Evolutionary conservation across 2,113 vertebrate genomes (phyloP), one percentile per base, ranked within the genome.

Genomic region (Orthochromis indermauri): DNA sequence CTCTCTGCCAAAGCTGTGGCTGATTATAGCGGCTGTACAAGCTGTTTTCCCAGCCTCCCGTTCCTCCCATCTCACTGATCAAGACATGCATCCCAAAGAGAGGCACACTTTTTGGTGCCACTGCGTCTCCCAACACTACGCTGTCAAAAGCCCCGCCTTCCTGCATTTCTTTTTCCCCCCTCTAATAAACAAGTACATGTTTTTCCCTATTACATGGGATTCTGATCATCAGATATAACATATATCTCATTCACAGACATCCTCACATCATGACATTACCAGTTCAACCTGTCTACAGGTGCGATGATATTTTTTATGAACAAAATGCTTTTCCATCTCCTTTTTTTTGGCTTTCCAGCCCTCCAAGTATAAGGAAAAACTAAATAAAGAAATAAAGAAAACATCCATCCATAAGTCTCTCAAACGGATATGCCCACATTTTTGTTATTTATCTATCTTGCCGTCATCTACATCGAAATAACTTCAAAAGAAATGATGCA

Each of bases 1-100:
- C 90, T 94, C 91, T 88, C 82, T 93, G 94, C 88, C 92, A 93
- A 89, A 86, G 85, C 91, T 45, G 51, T 68, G 79, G 80, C 76
- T 93, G 92, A 95, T 94, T 94, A 90, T 89, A 81, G 63, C 57
- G 76, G 81, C 86, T 92, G 90, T 92, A 89, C 93, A 94, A 93
- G 91, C 90, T 94, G 93, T 93, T 93, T 95, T 88, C 89, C 85
- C 90, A 89, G 88, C 89, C 91, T 94, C 84, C 86, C 85, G 84
- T 92, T 93, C 86, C 90, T 90, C 94, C 91, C 89, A 81, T 87
- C 82, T 45, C 80, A 71, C 91, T 91, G 92, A 92, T 95, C 90
- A 92, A 94, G 91, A 93, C 85, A 89, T 93, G 91, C 83, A 88
- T 91, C 89, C 85, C 88, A 84, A 79, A 61, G 78, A 87, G 86